Base-by-base conservation (phyloP, 2,797 vertebrate genomes). In the Aphelocoma californica region DNA sequence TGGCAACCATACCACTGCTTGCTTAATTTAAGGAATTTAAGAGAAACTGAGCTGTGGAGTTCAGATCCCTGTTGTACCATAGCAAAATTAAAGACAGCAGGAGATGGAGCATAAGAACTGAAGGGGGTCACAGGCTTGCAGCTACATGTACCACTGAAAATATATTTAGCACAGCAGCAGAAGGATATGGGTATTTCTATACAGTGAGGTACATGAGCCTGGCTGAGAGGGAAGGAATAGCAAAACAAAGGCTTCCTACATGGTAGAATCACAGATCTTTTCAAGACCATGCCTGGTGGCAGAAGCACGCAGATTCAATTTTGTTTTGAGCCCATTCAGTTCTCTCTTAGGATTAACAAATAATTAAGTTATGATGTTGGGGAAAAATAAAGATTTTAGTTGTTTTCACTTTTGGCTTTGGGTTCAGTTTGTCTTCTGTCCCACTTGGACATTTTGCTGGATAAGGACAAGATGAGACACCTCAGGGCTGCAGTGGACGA, bases 401-500 rank as follows among this genome's bases (percentile, higher is more conserved):
- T 17, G 1, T 34, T 80, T 64, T n/a, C 25, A 28, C 5, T 61
- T 74, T 17, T 20, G 6, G 1, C 9, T 45, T 80, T 62, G 29
- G 1, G 3, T 53, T 81, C 10, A 6, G 8, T 13, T 40, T 83
- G 3, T 36, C 54, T 31, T 3, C 6, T 2, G 1, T 31, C 25
- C 23, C 9, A 36, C 16, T 51, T 16, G 7, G 34, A 2, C 17
- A 15, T 64, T n/a, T 61, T 29, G 19, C 7, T 26, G 31, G 14
- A 9, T 25, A 6, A 61, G 5, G 13, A 47, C 14, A 72, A 69
- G 14, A 36, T 16, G 13, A 26, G 16, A n/a, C 5, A 36, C 4
- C 10, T 50, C 18, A 40, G 9, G 4, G 34, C 44, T 66, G 2
- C 18, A 12, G 5, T 56, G n/a, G 26, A 67, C 17, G 13, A 8